phyloP scores from a whole-genome alignment of 2,113 vertebrate species.

The Mesoclemmys tuberculata region DNA sequence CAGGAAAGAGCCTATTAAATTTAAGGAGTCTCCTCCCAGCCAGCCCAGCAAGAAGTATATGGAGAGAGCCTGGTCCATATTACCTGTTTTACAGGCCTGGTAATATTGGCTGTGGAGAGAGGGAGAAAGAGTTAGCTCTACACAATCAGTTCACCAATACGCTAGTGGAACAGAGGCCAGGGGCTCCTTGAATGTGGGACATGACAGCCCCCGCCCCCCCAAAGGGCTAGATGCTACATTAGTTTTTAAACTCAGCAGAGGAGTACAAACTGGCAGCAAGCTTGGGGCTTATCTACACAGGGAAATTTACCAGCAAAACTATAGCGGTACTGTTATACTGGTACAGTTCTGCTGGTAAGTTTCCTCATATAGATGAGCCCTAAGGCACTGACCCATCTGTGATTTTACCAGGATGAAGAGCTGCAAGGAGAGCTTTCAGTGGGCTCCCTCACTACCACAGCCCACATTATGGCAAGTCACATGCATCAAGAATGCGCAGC shows the following conservation, averaged over 20 bases:
- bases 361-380: neutral
- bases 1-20: constrained; percentile 92
- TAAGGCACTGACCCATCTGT: neutral
- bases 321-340: no score
- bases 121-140: neutral
- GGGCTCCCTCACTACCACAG: neutral
- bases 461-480: no score
- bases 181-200: neutral
- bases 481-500: neutral
- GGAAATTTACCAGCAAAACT: neutral
- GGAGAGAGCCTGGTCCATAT: constrained; percentile 94
- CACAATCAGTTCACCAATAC: rapidly evolving
- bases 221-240: neutral
- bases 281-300: neutral
- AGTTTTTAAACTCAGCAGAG: neutral
- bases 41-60: constrained; percentile 95
- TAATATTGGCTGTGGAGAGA: constrained; percentile 86
- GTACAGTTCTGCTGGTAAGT: neutral
- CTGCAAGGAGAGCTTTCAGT: neutral
- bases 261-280: neutral
- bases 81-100: constrained; percentile 89
- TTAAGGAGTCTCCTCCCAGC: constrained; percentile 93
- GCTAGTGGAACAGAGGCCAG: neutral
- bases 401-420: neutral
- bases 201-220: neutral